A percentile compares a stretch with the other conserved stretches of the same genome.
phyloP scores from a whole-genome alignment of 2,113 vertebrate species.

The Zosterops japonicus region DNA sequence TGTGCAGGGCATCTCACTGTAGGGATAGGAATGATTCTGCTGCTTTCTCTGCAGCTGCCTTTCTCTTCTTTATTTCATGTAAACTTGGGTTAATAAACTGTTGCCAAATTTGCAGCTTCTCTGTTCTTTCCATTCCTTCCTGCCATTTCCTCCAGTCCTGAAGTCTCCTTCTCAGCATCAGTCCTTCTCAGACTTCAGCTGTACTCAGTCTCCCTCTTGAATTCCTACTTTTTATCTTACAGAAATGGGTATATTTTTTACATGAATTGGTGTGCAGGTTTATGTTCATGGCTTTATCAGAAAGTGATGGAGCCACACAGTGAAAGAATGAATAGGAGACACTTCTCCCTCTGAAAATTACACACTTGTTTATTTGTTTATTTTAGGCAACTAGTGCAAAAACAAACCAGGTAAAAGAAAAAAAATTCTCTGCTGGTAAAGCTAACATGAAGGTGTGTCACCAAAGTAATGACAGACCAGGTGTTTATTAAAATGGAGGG shows the following conservation, averaged over 20 bases:
- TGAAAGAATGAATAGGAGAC: background rate
- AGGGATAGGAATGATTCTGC: background rate
- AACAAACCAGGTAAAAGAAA: background rate
- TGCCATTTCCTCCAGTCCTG: background rate
- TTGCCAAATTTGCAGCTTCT: background rate
- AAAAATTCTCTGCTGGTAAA: background rate
- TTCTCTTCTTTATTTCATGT: background rate
- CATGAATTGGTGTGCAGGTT: background rate
- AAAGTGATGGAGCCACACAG: background rate
- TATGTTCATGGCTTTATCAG: background rate
- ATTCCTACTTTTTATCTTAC: background rate
- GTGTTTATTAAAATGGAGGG: background rate
- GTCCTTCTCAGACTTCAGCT: background rate
- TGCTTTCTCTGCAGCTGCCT: background rate
- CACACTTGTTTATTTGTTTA: background rate
- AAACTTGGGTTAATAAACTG: background rate
- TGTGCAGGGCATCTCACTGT: too few species aligned
- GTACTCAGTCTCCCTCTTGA: background rate
- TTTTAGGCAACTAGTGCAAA: background rate
- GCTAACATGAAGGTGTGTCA: background rate
- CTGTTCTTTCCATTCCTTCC: background rate
- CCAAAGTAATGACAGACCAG: background rate
- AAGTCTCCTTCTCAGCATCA: background rate
- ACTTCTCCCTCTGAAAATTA: background rate
- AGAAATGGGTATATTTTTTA: background rate